Percentiles rank a stretch among this genome's conserved stretches.
These are phyloP conservation scores for Acyrthosiphon pisum DNA, from an alignment of 1,140 invertebrate genomes.

Conservation along the genomic window DNA sequence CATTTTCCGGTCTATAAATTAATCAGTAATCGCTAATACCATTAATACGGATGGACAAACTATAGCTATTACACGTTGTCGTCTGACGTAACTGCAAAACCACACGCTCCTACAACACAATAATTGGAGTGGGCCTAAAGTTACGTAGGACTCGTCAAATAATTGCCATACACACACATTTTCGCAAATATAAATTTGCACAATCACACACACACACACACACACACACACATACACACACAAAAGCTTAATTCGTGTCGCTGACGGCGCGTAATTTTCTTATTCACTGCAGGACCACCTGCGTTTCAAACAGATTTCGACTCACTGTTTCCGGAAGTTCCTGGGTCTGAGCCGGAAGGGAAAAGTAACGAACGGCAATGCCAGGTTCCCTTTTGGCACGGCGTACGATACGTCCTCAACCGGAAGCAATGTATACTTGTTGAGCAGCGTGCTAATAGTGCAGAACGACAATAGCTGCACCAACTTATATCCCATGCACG, in stretches of 20 bases:
- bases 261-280: background rate
- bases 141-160: background rate
- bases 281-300: background rate
- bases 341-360: slow-evolving; percentile 60
- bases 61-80: background rate
- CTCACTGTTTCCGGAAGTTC: background rate
- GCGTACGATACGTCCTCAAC: slow-evolving; percentile 57
- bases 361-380: slow-evolving; percentile 61
- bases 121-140: slow-evolving; percentile 27
- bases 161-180: background rate
- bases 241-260: background rate
- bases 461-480: slow-evolving; percentile 79
- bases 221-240: background rate
- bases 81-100: background rate
- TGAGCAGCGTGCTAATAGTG: slow-evolving; percentile 74
- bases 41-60: background rate
- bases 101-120: background rate
- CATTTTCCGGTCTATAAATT: slow-evolving; percentile 22
- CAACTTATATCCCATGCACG: slow-evolving; percentile 87
- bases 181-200: background rate
- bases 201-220: background rate
- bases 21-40: background rate
- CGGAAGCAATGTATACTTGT: slow-evolving; percentile 59
- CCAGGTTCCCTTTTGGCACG: slow-evolving; percentile 61
- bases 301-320: background rate